Percentiles rank a stretch among this genome's conserved stretches.
Conservation (phyloP, 2,888 invertebrate genomes). For the Xanthia togata region DNA sequence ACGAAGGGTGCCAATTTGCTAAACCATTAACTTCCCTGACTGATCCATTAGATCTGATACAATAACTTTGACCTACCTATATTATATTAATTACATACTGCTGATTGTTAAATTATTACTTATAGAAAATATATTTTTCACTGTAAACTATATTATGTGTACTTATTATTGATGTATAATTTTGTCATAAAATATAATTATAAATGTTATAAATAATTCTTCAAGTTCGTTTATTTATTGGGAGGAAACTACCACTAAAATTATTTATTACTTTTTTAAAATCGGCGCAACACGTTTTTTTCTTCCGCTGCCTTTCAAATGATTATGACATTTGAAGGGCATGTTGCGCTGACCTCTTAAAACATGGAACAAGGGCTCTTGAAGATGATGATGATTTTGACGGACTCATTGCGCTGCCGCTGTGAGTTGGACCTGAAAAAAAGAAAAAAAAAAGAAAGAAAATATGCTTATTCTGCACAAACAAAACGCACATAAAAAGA, state of each 20-base stretch:
- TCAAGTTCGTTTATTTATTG: neutral
- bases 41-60: slow-evolving; percentile 1
- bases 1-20: neutral
- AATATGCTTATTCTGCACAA: too few relatives aligned
- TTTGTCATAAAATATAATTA: slow-evolving; percentile 38
- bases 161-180: slow-evolving; percentile 41
- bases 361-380: too few relatives aligned
- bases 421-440: neutral
- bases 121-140: slow-evolving; percentile 33
- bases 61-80: slow-evolving; percentile 1
- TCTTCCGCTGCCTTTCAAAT: too few relatives aligned
- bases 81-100: slow-evolving; percentile 18
- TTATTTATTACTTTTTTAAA: too few relatives aligned
- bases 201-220: slow-evolving; percentile 24
- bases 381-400: neutral
- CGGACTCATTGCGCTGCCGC: neutral
- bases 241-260: neutral
- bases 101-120: slow-evolving; percentile 21
- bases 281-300: too few relatives aligned
- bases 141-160: slow-evolving; percentile 38
- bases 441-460: too few relatives aligned
- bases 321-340: neutral
- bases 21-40: neutral
- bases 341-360: too few relatives aligned
- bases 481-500: too few relatives aligned